Evolutionary conservation across 1,140 invertebrate species (phyloP), one percentile per base, ranked within the genome.

Genomic region (Cylas formicarius): DNA sequence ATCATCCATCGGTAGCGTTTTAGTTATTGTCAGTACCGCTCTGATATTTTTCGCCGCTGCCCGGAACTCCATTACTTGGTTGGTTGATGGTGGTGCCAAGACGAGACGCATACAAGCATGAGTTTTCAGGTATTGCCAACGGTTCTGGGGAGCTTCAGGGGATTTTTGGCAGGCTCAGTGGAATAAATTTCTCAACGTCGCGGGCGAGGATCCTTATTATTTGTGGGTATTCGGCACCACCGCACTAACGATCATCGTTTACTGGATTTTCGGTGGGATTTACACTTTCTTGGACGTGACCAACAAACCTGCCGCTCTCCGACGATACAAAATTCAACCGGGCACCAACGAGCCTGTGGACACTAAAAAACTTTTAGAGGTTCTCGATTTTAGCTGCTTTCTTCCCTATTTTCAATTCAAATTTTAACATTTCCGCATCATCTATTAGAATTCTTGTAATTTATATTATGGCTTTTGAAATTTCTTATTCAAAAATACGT

Each of bases 81-180:
- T 71, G 76, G 67, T 56, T n/a, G n/a, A 3, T 28, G 6, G 16
- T 4, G 16, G 11, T 11, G 27, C 11, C 4, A 28, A 11, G n/a
- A 28, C 11, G 16, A 11, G 11, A 14, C 5, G 19, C 20, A 7
- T 13, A 32, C 29, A 3, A 22, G 9, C 16, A 11, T n/a, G n/a
- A n/a, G 14, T 23, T 48, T 73, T 67, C 50, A 90, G 86, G 84
- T 82, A 89, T 66, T 67, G 88, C 46, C 84, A 89, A 66, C 73
- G 76, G 63, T 86, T 90, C 65, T 90, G 86, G 86, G 85, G 85
- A 33, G 83, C 84, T 13, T 86, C 83, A 5, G 86, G 85, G n/a
- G 80, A 89, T 56, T 88, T 89, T 61, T 90, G 86, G 86, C 85
- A 89, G 67, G 75, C 80, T 3, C 77, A 80, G 52, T 90, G 86